Evolutionary conservation across 1,140 invertebrate species (phyloP), one percentile per base, ranked within the genome.

Genomic region (Drosophila lini): DNA sequence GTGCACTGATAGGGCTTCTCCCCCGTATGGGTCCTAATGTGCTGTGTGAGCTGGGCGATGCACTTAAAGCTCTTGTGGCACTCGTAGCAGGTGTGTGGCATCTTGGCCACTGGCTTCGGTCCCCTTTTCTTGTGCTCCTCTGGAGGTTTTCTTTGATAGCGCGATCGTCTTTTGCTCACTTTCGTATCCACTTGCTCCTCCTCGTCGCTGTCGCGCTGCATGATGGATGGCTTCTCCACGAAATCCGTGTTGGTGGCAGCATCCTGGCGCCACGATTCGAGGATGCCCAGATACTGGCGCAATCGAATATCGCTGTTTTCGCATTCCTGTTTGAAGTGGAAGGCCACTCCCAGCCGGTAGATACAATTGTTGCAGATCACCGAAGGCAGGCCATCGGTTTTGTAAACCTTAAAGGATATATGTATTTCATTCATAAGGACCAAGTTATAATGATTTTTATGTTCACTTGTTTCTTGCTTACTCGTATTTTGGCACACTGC

Each of bases 1-100:
- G 94, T 94, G 83, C 97, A 98, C 0, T 93, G 92, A 81, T 95
- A 95, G 0, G 95, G 95, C 68, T 94, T 94, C 58, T 95, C 94
- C 0, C 95, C 95, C 3, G 94, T 95, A 65, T 95, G 94, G 4
- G 93, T 94, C 25, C 94, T 93, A 5, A 94, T 92, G 90, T 94
- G 94, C 82, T 94, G 94, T 32, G 94, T 94, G 0, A 94, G 73
- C 78, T 94, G 94, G n/a, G 94, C 94, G 45, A 94, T 92, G 78
- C 94, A 94, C 90, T 94, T 93, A 53, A 94, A 94, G 36, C 93
- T 92, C 75, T 94, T 94, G 48, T 94, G 86, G 73, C 94, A 94
- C 2, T 94, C 92, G 67, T 93, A 94, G 74, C 94, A 94, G 13
- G 93, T 91, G 69, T 94, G 93, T 2, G 93, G 91, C 63, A 93